These are phyloP conservation scores for Pollicipes pollicipes DNA, from an alignment of 1,140 invertebrate species.

Conservation along the genomic window DNA sequence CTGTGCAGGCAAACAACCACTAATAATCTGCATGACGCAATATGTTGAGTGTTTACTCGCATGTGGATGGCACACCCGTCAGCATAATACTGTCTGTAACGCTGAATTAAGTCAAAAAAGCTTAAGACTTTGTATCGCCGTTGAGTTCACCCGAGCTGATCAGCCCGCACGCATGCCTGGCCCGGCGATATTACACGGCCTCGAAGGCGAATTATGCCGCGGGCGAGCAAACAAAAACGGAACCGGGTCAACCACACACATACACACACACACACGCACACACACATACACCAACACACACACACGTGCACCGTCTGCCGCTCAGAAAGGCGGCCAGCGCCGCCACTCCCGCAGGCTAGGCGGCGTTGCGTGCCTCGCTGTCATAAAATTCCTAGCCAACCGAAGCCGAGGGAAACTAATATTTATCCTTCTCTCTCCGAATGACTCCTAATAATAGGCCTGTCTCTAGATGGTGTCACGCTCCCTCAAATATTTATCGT, in stretches of 20 bases:
- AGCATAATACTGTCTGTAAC: too few species aligned
- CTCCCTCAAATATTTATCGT: conserved; percentile 2
- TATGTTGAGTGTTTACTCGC: too few species aligned
- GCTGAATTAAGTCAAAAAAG: too few species aligned
- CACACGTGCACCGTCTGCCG: too few species aligned
- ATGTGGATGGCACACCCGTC: too few species aligned
- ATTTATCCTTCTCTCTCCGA: conserved; percentile 1
- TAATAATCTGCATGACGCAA: too few species aligned
- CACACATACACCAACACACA: not conserved
- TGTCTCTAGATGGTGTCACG: not conserved
- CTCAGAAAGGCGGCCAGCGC: not conserved
- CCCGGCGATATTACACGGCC: too few species aligned
- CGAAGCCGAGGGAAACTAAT: not conserved
- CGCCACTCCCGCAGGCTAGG: too few species aligned
- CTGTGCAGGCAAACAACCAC: too few species aligned
- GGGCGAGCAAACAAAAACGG: not conserved
- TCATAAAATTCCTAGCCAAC: not conserved
- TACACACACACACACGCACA: not conserved
- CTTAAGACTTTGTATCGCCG: too few species aligned
- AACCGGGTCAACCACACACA: not conserved
- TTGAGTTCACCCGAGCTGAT: too few species aligned
- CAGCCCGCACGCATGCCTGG: too few species aligned
- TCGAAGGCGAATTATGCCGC: not conserved
- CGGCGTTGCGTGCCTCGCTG: not conserved
- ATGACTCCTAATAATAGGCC: conserved; percentile 1